Percentiles rank a stretch among this genome's conserved stretches.
Evolutionary conservation across 2,797 vertebrate genomes (phyloP).

Genomic region (Enteromius treurensis): DNA sequence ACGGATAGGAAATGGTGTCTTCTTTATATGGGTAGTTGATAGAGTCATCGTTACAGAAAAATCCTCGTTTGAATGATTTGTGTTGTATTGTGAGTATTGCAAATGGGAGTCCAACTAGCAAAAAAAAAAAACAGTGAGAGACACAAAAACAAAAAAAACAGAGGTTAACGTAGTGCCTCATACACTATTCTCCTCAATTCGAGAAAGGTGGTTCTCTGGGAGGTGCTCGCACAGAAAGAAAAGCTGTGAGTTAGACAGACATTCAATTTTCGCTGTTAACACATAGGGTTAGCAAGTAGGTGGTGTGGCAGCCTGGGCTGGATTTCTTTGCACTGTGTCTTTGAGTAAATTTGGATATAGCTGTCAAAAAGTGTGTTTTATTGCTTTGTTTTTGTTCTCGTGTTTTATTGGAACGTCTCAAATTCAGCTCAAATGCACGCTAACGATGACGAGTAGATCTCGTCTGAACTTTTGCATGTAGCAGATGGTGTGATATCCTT

Average conservation of each 20-base stretch:
- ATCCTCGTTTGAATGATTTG: slow-evolving; percentile 89
- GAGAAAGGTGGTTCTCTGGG: neutral
- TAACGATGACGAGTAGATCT: neutral
- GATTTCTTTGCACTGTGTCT: slow-evolving; percentile 7
- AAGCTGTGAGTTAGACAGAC: slow-evolving; percentile 34
- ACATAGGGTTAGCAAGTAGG: slow-evolving; percentile 24
- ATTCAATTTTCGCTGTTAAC: neutral
- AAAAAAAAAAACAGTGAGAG: slow-evolving; percentile 79
- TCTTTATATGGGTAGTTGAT: slow-evolving; percentile 95
- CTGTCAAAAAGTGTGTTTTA: slow-evolving; percentile 33
- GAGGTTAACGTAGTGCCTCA: slow-evolving; percentile 46
- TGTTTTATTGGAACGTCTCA: neutral
- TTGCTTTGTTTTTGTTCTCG: slow-evolving; percentile 51
- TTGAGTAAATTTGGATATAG: neutral
- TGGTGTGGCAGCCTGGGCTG: slow-evolving; percentile 9
- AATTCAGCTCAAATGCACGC: slow-evolving; percentile 18
- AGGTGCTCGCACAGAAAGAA: slow-evolving; percentile 14
- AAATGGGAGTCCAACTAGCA: slow-evolving; percentile 96
- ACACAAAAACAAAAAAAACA: slow-evolving; percentile 61
- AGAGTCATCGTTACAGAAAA: slow-evolving; percentile 98
- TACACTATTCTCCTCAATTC: neutral
- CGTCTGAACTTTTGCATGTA: neutral
- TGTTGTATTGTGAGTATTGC: slow-evolving; percentile 89
- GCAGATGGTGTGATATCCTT: neutral
- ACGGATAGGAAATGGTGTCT: slow-evolving; percentile 96